These are phyloP conservation scores for Nycteola revayana DNA, from an alignment of 2,888 invertebrate genomes.

Conservation along the genomic window DNA sequence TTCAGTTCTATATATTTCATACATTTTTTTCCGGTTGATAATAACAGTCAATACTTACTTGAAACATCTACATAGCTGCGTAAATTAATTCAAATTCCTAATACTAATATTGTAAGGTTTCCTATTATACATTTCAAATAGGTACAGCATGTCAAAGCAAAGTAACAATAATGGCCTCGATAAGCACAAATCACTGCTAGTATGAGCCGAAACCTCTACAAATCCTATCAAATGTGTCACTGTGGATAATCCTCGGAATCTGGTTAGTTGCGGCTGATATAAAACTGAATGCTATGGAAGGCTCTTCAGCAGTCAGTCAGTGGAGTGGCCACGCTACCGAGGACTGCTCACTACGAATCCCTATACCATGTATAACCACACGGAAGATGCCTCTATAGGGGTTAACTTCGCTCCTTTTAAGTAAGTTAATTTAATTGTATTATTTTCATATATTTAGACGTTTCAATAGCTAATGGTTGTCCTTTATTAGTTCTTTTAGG, in stretches of 20 bases:
- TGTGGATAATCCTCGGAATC: constrained; percentile 67
- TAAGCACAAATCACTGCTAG: constrained; percentile 63
- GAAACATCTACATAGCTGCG: too few relatives aligned
- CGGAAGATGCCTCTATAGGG: constrained; percentile 56
- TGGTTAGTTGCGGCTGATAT: constrained; percentile 61
- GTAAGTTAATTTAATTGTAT: constrained; percentile 50
- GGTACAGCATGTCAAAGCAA: too few relatives aligned
- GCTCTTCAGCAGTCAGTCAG: constrained; percentile 71
- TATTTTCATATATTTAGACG: too few relatives aligned
- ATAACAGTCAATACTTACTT: too few relatives aligned
- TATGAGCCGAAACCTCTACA: constrained; percentile 53
- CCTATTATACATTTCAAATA: too few relatives aligned
- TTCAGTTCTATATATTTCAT: too few relatives aligned
- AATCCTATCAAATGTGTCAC: constrained; percentile 71
- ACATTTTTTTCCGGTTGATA: too few relatives aligned
- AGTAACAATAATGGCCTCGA: constrained; percentile 37
- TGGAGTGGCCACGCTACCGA: constrained; percentile 70
- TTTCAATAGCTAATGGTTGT: too few relatives aligned
- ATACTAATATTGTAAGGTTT: too few relatives aligned
- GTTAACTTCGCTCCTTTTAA: constrained; percentile 69
- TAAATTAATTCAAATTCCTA: too few relatives aligned
- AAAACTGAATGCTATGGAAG: constrained; percentile 42
- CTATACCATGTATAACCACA: constrained; percentile 57
- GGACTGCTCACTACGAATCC: constrained; percentile 65
- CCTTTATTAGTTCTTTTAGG: too few relatives aligned